Percentiles rank a stretch among this genome's conserved stretches.
These are phyloP conservation scores for Euproctis similis DNA, from an alignment of 2,888 invertebrate species.

Conservation along the genomic window DNA sequence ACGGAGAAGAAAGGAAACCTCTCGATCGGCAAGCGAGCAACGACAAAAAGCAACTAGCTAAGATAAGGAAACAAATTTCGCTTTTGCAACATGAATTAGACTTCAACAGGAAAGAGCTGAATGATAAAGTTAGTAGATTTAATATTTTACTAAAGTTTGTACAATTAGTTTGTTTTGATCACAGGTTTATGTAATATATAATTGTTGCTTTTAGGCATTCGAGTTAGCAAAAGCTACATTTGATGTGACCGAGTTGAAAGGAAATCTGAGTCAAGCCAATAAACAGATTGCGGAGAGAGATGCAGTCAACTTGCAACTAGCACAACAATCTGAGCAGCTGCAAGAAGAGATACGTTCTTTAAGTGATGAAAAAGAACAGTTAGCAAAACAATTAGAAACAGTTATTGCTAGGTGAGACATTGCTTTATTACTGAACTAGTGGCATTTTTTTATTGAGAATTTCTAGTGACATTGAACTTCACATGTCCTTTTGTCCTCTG, in stretches of 20 bases:
- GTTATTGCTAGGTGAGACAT: constrained; percentile 35
- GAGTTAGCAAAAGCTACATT: constrained; percentile 67
- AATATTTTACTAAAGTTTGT: background rate
- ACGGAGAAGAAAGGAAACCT: constrained; percentile 69
- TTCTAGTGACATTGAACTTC: no score
- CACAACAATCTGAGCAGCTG: constrained; percentile 30
- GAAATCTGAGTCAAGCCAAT: constrained; percentile 67
- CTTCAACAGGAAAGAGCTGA: constrained; percentile 65
- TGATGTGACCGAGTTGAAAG: constrained; percentile 61
- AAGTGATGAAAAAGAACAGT: constrained; percentile 32
- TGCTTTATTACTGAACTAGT: background rate
- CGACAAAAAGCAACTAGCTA: constrained; percentile 76
- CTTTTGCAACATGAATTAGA: constrained; percentile 62
- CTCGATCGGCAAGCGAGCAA: constrained; percentile 64
- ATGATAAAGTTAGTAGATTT: constrained; percentile 51
- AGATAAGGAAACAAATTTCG: constrained; percentile 62
- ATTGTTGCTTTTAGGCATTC: constrained; percentile 45
- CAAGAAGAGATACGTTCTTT: constrained; percentile 33
- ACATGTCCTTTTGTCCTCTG: no score
- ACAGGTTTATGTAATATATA: background rate
- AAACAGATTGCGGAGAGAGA: constrained; percentile 49
- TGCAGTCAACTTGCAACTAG: constrained; percentile 38
- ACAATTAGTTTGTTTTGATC: no score
- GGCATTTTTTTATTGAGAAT: background rate
- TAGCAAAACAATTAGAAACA: constrained; percentile 34